A percentile compares a stretch with the other conserved stretches of the same genome.
phyloP scores from a whole-genome alignment of 2,797 vertebrate genomes.

The Gadopsis marmoratus region DNA sequence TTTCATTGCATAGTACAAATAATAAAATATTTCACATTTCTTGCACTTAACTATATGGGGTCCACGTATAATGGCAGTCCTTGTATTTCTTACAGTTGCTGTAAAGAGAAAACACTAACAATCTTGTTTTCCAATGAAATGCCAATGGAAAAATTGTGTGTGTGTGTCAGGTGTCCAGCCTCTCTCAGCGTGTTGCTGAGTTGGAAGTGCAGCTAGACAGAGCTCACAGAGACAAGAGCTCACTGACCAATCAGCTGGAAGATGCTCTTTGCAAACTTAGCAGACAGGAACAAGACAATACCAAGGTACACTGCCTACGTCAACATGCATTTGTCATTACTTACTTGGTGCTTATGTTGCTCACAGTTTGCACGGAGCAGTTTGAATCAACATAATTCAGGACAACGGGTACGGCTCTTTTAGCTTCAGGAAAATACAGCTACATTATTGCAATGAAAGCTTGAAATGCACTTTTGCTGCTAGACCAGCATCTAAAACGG shows the following conservation, averaged over 20 bases:
- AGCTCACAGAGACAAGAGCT: constrained; percentile 86
- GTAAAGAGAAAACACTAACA: neutral
- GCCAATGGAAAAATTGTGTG: neutral
- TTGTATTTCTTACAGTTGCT: neutral
- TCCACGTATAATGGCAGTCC: neutral
- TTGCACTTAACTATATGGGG: neutral
- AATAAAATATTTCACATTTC: neutral
- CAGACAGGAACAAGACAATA: constrained; percentile 86
- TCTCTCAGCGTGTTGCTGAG: constrained; percentile 88
- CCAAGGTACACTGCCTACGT: constrained; percentile 81
- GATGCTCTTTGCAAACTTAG: constrained; percentile 85
- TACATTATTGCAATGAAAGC: neutral
- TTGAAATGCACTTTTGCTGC: neutral
- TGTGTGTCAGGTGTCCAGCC: constrained; percentile 81
- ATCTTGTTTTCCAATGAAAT: neutral
- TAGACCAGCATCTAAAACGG: neutral
- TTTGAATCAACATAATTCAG: neutral
- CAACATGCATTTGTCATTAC: neutral
- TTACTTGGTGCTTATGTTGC: neutral
- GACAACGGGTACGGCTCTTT: neutral
- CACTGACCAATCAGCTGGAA: constrained; percentile 87
- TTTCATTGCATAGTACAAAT: neutral
- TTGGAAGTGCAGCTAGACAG: constrained; percentile 88
- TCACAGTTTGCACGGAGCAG: neutral
- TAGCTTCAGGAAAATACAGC: neutral